Conservation (phyloP, 2,888 invertebrate genomes). For the Pyralis farinalis region DNA sequence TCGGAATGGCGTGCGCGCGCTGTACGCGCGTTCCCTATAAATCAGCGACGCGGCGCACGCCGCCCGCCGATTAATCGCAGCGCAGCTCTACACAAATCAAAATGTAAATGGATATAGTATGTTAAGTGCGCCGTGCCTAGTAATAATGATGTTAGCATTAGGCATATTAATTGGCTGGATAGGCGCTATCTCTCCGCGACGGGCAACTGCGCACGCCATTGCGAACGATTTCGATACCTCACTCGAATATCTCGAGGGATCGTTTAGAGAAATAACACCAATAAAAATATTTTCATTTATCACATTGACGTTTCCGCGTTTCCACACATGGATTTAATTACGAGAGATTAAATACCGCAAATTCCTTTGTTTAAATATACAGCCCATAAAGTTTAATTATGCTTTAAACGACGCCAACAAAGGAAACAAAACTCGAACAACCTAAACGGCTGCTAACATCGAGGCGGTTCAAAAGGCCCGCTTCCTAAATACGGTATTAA, state of each 20-base stretch:
- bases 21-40: constrained; percentile 47
- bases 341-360: constrained; percentile 28
- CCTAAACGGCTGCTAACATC: constrained; percentile 41
- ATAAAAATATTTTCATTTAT: constrained; percentile 10
- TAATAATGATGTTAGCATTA: constrained; percentile 82
- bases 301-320: constrained; percentile 4
- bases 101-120: constrained; percentile 80
- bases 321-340: constrained; percentile 16
- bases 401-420: constrained; percentile 48
- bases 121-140: constrained; percentile 75
- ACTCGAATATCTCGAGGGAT: constrained; percentile 12
- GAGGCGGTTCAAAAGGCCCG: constrained; percentile 63
- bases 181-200: constrained; percentile 63
- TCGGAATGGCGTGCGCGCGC: constrained; percentile 27
- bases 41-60: constrained; percentile 64
- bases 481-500: constrained; percentile 72
- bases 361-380: constrained; percentile 35
- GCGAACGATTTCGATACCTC: constrained; percentile 36
- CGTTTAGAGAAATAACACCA: constrained; percentile 5
- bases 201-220: constrained; percentile 52
- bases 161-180: constrained; percentile 78
- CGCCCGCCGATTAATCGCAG: constrained; percentile 74
- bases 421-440: constrained; percentile 45
- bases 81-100: constrained; percentile 76
- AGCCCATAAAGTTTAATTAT: constrained; percentile 49